A percentile compares a stretch with the other conserved stretches of the same genome.
Conservation (phyloP, 2,797 vertebrate genomes). For the Craterocephalus amniculus region DNA sequence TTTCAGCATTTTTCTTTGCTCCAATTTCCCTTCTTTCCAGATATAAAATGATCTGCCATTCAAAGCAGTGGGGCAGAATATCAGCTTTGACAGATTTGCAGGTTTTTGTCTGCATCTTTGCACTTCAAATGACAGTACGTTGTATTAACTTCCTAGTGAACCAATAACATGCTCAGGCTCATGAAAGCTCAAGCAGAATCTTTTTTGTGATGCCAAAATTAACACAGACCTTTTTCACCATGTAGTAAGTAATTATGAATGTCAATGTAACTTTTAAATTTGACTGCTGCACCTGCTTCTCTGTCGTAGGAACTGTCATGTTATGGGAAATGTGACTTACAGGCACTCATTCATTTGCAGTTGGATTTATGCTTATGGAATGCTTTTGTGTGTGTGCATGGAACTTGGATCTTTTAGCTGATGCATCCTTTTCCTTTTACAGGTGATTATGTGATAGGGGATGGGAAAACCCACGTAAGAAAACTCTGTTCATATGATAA, state of each 20-base stretch:
- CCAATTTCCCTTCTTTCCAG: slow-evolving; percentile 26
- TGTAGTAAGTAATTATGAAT: slow-evolving; percentile 36
- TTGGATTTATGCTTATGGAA: too few relatives aligned
- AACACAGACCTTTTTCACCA: slow-evolving; percentile 27
- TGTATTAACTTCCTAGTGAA: slow-evolving; percentile 13
- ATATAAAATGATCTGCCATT: slow-evolving; percentile 38
- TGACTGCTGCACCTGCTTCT: slow-evolving; percentile 12
- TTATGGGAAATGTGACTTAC: too few relatives aligned
- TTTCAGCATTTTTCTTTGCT: slow-evolving; percentile 13
- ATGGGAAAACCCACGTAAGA: slow-evolving; percentile 4
- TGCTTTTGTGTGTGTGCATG: too few relatives aligned
- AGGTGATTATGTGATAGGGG: slow-evolving; percentile 24
- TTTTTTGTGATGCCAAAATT: slow-evolving; percentile 23
- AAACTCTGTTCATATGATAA: slow-evolving; percentile 6
- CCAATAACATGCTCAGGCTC: slow-evolving; percentile 31
- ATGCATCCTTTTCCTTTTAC: too few relatives aligned
- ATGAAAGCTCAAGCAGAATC: slow-evolving; percentile 27
- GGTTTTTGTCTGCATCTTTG: slow-evolving; percentile 6
- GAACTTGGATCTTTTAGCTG: too few relatives aligned
- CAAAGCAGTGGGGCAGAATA: slow-evolving; percentile 31
- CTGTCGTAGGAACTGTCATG: too few relatives aligned
- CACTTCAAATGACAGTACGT: slow-evolving; percentile 21
- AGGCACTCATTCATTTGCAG: too few relatives aligned
- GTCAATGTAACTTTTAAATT: slow-evolving; percentile 35
- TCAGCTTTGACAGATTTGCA: slow-evolving; percentile 23